Conservation (phyloP, 2,797 vertebrate species). For the Poecile montanus region DNA sequence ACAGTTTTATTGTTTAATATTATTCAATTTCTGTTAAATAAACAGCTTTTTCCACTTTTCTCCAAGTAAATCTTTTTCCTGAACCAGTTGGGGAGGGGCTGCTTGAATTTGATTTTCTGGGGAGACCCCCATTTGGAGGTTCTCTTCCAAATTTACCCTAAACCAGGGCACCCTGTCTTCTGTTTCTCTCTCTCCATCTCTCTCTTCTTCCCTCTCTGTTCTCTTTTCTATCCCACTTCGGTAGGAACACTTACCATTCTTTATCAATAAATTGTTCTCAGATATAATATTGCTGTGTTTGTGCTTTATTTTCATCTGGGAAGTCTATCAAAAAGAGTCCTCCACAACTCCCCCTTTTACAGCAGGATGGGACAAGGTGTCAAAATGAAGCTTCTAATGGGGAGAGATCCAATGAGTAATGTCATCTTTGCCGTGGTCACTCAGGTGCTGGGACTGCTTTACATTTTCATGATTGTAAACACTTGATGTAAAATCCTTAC, state of each 20-base stretch:
- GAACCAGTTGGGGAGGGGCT: too few species aligned
- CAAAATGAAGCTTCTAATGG: constrained; percentile 27
- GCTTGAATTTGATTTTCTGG: too few species aligned
- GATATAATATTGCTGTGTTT: background rate
- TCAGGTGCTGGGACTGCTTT: background rate
- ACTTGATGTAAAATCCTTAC: background rate
- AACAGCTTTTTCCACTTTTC: too few species aligned
- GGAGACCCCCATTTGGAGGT: too few species aligned
- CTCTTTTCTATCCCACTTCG: background rate
- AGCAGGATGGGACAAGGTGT: background rate
- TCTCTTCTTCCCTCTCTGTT: too few species aligned
- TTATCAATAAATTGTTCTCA: background rate
- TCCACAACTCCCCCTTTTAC: background rate
- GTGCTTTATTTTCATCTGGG: background rate
- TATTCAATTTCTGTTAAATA: too few species aligned
- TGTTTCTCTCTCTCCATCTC: background rate
- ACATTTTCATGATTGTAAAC: background rate
- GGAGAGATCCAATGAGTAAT: constrained; percentile 29
- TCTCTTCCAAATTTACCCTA: too few species aligned
- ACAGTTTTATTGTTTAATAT: too few species aligned
- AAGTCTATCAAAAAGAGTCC: background rate
- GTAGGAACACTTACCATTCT: too few species aligned
- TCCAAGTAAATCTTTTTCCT: too few species aligned
- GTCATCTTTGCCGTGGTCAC: background rate
- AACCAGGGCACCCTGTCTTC: background rate